phyloP scores from a whole-genome alignment of 2,113 vertebrate species.

The Xyrauchen texanus region DNA sequence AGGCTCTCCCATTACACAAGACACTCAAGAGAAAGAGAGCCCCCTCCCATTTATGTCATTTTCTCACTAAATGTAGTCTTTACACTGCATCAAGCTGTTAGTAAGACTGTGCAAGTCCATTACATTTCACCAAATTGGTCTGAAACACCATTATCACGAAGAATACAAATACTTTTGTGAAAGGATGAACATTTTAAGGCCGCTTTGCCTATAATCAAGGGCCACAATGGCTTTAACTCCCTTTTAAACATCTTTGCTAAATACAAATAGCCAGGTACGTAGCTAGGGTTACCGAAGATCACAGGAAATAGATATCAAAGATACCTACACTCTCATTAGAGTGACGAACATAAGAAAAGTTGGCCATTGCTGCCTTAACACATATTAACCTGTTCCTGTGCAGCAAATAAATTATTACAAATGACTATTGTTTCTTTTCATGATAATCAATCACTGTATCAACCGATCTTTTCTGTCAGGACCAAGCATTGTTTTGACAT shows the following conservation, averaged over 20 bases:
- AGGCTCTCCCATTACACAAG: slow-evolving; percentile 7
- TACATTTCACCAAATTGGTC: slow-evolving; percentile 4
- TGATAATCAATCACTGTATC: slow-evolving; percentile 19
- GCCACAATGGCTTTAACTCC: neutral
- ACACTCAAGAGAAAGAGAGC: slow-evolving; percentile 7
- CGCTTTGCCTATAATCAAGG: neutral
- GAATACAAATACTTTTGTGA: slow-evolving; percentile 7
- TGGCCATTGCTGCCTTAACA: neutral
- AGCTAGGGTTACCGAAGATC: neutral
- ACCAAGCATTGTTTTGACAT: slow-evolving; percentile 22
- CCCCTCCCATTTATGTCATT: neutral
- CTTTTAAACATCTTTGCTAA: neutral
- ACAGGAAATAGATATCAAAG: slow-evolving; percentile 23
- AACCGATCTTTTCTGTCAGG: slow-evolving; percentile 23
- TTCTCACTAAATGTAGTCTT: slow-evolving; percentile 17
- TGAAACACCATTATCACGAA: neutral
- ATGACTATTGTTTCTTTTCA: neutral
- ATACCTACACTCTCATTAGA: slow-evolving; percentile 24
- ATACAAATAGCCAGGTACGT: neutral
- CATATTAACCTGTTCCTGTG: neutral
- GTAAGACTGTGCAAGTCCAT: slow-evolving; percentile 23
- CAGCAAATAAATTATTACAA: slow-evolving; percentile 3
- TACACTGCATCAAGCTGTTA: slow-evolving; percentile 17
- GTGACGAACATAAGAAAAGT: neutral
- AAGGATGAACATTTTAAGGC: neutral